Conservation (phyloP, 2,797 vertebrate genomes). For the Lutjanus campechanus region DNA sequence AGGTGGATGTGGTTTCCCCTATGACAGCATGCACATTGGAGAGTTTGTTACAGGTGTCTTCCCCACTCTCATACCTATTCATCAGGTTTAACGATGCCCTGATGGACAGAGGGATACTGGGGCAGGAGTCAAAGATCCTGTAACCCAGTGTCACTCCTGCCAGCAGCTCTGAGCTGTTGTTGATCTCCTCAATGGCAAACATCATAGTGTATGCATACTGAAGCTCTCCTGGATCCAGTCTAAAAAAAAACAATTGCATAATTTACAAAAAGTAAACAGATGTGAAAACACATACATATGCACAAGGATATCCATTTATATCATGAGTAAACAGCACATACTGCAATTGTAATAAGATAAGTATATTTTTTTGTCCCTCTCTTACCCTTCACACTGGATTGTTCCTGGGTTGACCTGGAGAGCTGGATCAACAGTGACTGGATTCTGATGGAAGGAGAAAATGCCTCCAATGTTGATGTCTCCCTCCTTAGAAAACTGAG, state of each 20-base stretch:
- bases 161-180: slow-evolving; percentile 84
- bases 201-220: slow-evolving; percentile 88
- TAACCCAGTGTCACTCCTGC: slow-evolving; percentile 83
- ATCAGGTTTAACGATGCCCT: slow-evolving; percentile 84
- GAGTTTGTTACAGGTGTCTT: slow-evolving; percentile 70
- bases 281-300: background rate
- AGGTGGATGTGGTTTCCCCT: slow-evolving; percentile 87
- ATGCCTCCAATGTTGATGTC: slow-evolving; percentile 86
- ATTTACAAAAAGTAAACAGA: background rate
- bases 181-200: slow-evolving; percentile 87
- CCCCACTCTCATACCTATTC: slow-evolving; percentile 72
- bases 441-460: slow-evolving; percentile 87
- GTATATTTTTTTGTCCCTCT: background rate
- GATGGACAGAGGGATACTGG: slow-evolving; percentile 85
- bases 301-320: background rate
- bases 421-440: slow-evolving; percentile 73
- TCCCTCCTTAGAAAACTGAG: slow-evolving; percentile 84
- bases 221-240: slow-evolving; percentile 84
- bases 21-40: slow-evolving; percentile 84
- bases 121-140: slow-evolving; percentile 86
- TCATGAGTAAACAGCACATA: background rate
- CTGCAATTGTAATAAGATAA: background rate
- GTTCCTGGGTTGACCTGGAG: slow-evolving; percentile 78
- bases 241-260: slow-evolving; percentile 28
- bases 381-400: slow-evolving; percentile 85